Conservation (phyloP, 2,888 invertebrate genomes). For the Aplocera efformata region DNA sequence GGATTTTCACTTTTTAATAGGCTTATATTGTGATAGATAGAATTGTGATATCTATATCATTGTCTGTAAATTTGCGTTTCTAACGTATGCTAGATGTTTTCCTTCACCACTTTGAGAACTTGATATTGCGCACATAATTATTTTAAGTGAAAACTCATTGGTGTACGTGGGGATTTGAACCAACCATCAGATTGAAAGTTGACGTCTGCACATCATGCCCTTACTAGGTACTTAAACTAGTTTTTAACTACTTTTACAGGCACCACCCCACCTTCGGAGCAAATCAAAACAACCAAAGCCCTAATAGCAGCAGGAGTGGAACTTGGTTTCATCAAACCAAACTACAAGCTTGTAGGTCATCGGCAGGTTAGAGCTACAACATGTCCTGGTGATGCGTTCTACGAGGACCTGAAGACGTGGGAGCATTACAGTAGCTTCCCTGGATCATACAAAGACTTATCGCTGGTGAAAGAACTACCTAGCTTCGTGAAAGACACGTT, state of each 20-base stretch:
- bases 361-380: conserved; percentile 71
- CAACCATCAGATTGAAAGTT: no score
- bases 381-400: conserved; percentile 83
- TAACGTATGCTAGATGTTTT: no score
- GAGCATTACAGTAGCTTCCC: conserved; percentile 67
- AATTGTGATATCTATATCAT: no score
- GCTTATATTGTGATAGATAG: no score
- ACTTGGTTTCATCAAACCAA: conserved; percentile 78
- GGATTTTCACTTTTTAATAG: no score
- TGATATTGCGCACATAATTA: no score
- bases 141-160: no score
- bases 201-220: no score
- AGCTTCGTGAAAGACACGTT: conserved; percentile 26
- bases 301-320: conserved; percentile 82
- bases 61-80: no score
- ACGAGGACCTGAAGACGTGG: conserved; percentile 81
- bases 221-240: background rate
- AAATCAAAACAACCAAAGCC: conserved; percentile 78
- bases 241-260: conserved; percentile 47
- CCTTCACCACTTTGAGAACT: no score
- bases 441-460: conserved; percentile 38
- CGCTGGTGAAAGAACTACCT: conserved; percentile 37
- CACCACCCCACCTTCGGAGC: conserved; percentile 79
- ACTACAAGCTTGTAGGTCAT: conserved; percentile 34
- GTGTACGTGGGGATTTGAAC: no score